A percentile compares a stretch with the other conserved stretches of the same genome.
Conservation (phyloP, 2,888 invertebrate species). For the Xanthorhoe spadicearia region DNA sequence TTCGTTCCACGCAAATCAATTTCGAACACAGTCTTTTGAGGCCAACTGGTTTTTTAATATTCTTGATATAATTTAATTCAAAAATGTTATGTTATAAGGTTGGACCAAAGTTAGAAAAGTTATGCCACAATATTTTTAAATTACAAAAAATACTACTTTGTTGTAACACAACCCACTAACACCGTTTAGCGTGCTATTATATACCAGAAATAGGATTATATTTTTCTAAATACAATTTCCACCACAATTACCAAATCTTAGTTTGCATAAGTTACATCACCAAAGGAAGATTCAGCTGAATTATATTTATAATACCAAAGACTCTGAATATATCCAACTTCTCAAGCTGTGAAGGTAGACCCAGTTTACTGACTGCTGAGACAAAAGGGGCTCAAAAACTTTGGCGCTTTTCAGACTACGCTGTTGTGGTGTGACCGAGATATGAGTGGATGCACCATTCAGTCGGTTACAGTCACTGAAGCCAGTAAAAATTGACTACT, state of each 20-base stretch:
- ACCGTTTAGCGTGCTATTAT: no score
- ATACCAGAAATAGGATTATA: no score
- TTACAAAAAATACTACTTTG: no score
- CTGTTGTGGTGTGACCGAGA: constrained; percentile 57
- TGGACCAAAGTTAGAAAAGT: no score
- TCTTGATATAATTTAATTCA: not conserved
- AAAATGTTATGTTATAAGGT: not conserved
- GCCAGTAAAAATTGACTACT: no score
- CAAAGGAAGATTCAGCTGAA: not conserved
- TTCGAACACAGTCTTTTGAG: constrained; percentile 15
- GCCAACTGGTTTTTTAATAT: constrained; percentile 9
- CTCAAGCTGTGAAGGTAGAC: constrained; percentile 17
- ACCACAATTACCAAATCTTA: no score
- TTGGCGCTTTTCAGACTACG: constrained; percentile 45
- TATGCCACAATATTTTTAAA: no score
- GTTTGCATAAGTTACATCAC: no score
- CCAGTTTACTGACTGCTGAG: constrained; percentile 38
- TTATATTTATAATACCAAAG: not conserved
- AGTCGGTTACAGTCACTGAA: not conserved
- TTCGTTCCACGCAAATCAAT: constrained; percentile 31
- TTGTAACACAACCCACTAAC: no score
- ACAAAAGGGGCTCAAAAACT: constrained; percentile 46
- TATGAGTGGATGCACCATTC: constrained; percentile 30
- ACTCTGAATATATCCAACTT: not conserved
- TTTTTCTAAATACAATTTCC: no score